Base-by-base conservation (phyloP, 2,113 vertebrate species). In the Carlito syrichta region DNA sequence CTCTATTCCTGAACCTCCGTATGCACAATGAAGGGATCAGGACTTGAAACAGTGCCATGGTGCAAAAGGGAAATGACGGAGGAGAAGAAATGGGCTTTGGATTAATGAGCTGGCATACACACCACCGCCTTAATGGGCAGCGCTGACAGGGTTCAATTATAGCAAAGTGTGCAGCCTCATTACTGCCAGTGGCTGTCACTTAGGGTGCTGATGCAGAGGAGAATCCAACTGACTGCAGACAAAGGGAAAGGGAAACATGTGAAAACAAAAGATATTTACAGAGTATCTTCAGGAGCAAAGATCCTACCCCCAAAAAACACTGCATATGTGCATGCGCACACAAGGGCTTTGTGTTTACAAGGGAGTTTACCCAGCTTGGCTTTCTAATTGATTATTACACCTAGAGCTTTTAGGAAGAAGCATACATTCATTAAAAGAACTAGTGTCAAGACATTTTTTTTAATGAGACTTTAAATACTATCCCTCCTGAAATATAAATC, bases 101-200 rank as follows among this genome's bases (percentile, higher is more conserved):
- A 97, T 98, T 99, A 98, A 98, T 98, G 98, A 98, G 97, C 96
- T 96, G 96, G 94, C 97, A 96, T 87, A 92, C 45, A 97, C 90
- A 62, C 97, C 90, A 79, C 35, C 5, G 92, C 93, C 95, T 98
- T 98, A 96, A 98, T 92, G 96, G 96, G 96, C 93, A 98, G 82
- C 4, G 52, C 96, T 98, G 97, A 94, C 97, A 97, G 86, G 95
- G 97, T 97, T 98, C 98, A 98, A 93, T 98, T 97, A 98, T 62
- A 93, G 87, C 79, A 66, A 97, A 94, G 73, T 63, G 81, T 96
- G 87, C 94, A 98, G 97, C 87, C 97, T 98, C 97, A 96, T 98
- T 98, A 98, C 88, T 86, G 96, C 50, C 96, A 95, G 54, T 66
- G 89, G 88, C 97, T 98, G 97, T 98, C 98, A 98, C 96, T 98